phyloP scores from a whole-genome alignment of 2,797 vertebrate species.

The Premnoplex brunnescens region DNA sequence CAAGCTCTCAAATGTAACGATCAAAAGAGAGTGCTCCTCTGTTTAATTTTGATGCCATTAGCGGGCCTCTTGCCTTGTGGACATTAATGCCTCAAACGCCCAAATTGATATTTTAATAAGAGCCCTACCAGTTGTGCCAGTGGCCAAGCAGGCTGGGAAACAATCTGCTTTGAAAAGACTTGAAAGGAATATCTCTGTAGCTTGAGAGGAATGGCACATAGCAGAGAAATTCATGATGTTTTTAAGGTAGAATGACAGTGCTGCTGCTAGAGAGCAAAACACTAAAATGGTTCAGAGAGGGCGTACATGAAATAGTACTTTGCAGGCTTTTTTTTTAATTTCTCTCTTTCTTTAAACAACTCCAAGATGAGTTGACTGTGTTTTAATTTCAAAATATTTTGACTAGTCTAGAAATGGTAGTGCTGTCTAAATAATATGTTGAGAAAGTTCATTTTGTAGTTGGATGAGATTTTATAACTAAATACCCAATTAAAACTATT shows the following conservation, averaged over 20 bases:
- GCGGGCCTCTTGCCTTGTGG: not conserved
- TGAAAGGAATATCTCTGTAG: not conserved
- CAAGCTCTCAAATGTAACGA: not conserved
- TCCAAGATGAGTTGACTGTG: not conserved
- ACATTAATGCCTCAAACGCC: not conserved
- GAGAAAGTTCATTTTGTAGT: not conserved
- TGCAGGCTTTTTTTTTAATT: not conserved
- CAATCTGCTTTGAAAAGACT: not conserved
- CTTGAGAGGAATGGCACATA: not conserved
- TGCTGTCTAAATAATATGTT: not conserved
- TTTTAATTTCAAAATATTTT: not conserved
- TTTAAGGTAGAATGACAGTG: not conserved
- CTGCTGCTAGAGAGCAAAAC: not conserved
- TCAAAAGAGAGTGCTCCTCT: not conserved
- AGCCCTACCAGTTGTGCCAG: not conserved
- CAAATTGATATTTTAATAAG: not conserved
- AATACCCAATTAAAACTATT: not conserved
- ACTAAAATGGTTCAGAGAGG: not conserved
- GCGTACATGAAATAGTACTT: not conserved
- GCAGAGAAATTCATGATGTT: not conserved
- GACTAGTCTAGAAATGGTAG: not conserved
- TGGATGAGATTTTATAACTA: not conserved
- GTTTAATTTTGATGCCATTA: not conserved
- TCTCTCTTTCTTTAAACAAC: not conserved
- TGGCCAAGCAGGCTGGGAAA: not conserved